Percentiles rank a stretch among this genome's conserved stretches.
These are phyloP conservation scores for Alexandromys fortis DNA, from an alignment of 2,113 vertebrate genomes.

Conservation along the genomic window DNA sequence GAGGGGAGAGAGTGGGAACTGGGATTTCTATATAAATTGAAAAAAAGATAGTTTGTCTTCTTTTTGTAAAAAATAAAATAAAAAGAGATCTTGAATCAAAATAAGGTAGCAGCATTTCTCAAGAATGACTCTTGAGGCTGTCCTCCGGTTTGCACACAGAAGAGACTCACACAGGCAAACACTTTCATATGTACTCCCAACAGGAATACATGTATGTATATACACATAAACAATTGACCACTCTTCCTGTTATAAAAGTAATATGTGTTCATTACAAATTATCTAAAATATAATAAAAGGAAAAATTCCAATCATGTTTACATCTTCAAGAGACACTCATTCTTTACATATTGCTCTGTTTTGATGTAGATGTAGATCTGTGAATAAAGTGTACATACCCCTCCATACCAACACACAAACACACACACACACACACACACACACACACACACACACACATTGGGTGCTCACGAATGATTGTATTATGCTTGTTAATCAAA, in stretches of 20 bases:
- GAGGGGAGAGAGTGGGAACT: too few relatives aligned
- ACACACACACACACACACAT: neutral
- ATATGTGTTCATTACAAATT: neutral
- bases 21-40: too few relatives aligned
- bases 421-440: neutral
- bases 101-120: neutral
- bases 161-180: neutral
- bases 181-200: neutral
- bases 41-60: too few relatives aligned
- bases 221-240: neutral
- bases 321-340: neutral
- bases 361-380: neutral
- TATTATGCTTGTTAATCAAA: neutral
- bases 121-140: neutral
- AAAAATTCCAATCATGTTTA: neutral
- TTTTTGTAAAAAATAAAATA: too few relatives aligned
- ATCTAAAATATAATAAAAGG: neutral
- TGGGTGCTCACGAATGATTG: neutral
- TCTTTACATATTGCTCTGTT: neutral
- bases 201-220: neutral
- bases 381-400: neutral
- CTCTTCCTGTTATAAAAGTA: neutral
- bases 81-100: neutral
- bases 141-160: neutral
- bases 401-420: neutral